Evolutionary conservation across 2,797 vertebrate genomes (phyloP).

Genomic region (Eremophila alpestris): DNA sequence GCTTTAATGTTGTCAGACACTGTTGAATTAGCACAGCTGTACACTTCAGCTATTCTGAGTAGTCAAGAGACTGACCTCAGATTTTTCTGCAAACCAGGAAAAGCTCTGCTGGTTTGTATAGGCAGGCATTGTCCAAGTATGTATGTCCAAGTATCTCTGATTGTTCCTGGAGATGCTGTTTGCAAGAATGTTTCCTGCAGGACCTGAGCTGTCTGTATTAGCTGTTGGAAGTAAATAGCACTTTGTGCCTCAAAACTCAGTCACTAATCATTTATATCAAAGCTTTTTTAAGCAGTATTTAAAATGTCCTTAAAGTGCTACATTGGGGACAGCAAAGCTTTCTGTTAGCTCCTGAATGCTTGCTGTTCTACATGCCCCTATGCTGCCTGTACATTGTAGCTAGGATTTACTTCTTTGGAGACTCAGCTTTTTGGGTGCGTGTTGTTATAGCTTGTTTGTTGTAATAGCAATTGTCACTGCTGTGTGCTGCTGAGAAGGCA

Average conservation of each 20-base stretch:
- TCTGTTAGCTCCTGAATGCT: neutral
- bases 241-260: neutral
- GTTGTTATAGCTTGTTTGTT: neutral
- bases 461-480: neutral
- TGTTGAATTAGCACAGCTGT: neutral
- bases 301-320: neutral
- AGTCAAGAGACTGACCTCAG: neutral
- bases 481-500: neutral
- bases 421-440: accelerated
- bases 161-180: neutral
- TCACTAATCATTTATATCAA: neutral
- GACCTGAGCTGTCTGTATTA: neutral
- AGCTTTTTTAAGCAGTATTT: neutral
- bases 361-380: accelerated
- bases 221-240: neutral
- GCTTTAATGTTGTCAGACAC: neutral
- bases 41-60: neutral
- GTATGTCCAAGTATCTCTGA: neutral
- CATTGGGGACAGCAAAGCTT: neutral
- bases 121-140: neutral
- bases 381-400: neutral
- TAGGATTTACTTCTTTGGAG: neutral
- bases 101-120: neutral
- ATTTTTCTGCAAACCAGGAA: neutral
- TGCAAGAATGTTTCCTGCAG: neutral